These are phyloP conservation scores for Anoplopoma fimbria DNA, from an alignment of 2,113 vertebrate species.

Conservation along the genomic window DNA sequence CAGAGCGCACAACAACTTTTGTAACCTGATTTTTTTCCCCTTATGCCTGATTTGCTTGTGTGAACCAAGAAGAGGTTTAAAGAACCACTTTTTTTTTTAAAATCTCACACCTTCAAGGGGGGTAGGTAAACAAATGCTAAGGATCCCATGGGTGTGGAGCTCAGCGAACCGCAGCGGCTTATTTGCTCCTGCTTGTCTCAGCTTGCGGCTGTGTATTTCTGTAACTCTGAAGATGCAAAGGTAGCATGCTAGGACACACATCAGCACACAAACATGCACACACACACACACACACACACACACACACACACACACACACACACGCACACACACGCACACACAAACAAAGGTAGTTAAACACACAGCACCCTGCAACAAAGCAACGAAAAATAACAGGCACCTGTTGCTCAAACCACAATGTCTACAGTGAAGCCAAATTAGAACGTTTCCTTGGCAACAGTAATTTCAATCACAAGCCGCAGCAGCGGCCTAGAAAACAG, in stretches of 20 bases:
- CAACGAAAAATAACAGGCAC: conserved; percentile 82
- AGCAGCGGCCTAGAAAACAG: conserved; percentile 71
- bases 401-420: conserved; percentile 84
- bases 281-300: conserved; percentile 12
- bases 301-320: conserved; percentile 19
- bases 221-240: conserved; percentile 79
- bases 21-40: conserved; percentile 54
- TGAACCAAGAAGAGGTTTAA: conserved; percentile 52
- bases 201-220: conserved; percentile 79
- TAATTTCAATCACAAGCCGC: conserved; percentile 75
- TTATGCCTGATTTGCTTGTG: conserved; percentile 44
- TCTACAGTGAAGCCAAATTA: conserved; percentile 83
- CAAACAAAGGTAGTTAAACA: conserved; percentile 58
- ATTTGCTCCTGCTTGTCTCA: conserved; percentile 72
- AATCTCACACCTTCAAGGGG: conserved; percentile 74
- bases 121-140: conserved; percentile 82
- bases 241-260: conserved; percentile 75
- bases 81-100: conserved; percentile 33
- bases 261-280: conserved; percentile 53
- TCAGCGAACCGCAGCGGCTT: conserved; percentile 52
- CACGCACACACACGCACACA: conserved; percentile 31
- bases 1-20: conserved; percentile 48
- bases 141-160: conserved; percentile 79
- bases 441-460: conserved; percentile 80
- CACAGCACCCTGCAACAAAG: conserved; percentile 66